phyloP scores from a whole-genome alignment of 2,113 vertebrate species.

The Coptodon rendalli region DNA sequence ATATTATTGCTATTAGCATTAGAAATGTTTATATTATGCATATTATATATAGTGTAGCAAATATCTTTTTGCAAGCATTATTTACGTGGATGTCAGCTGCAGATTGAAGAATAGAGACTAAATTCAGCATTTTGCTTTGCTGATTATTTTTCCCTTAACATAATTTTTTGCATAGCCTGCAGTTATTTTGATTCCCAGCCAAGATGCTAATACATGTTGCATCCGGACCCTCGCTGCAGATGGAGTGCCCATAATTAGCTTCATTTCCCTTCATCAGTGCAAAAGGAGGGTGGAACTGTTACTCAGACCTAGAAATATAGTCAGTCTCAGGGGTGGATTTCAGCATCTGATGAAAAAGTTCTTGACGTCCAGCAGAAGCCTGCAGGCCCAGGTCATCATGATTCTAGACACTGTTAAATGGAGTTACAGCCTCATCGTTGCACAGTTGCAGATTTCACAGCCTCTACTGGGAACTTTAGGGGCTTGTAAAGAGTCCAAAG shows the following conservation, averaged over 20 bases:
- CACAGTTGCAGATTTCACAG: constrained; percentile 26
- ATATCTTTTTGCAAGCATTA: neutral
- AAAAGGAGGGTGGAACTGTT: constrained; percentile 6
- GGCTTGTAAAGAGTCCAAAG: constrained; percentile 17
- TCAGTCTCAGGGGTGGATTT: neutral
- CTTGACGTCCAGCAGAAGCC: neutral
- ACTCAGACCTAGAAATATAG: neutral
- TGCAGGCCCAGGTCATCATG: constrained; percentile 9
- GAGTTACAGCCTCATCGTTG: constrained; percentile 2
- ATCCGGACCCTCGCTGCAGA: constrained; percentile 27
- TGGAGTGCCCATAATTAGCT: constrained; percentile 38
- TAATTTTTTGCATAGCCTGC: neutral
- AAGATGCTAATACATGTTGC: constrained; percentile 27
- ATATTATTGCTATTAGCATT: accelerated
- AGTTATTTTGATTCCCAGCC: constrained; percentile 23
- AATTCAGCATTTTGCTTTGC: neutral
- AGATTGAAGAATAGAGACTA: neutral
- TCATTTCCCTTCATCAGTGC: constrained; percentile 26
- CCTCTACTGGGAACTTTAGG: neutral
- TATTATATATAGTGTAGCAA: neutral
- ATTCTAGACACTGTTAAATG: constrained; percentile 31
- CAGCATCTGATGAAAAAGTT: constrained; percentile 8
- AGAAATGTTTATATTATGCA: neutral
- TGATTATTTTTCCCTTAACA: neutral
- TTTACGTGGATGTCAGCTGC: neutral